phyloP scores from a whole-genome alignment of 2,113 vertebrate genomes.

The Scalopus aquaticus region DNA sequence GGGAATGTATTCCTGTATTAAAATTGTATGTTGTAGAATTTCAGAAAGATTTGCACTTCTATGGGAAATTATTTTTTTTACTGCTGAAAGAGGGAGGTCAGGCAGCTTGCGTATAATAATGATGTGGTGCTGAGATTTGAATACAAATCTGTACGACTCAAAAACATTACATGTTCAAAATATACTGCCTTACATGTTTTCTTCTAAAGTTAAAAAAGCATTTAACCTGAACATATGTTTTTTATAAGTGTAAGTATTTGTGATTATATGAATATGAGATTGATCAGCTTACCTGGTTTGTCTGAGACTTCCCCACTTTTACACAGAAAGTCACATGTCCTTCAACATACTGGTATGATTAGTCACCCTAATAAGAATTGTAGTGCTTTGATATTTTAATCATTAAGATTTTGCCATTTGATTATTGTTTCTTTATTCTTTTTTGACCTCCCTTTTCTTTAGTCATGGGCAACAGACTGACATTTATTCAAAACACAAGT shows the following conservation, averaged over 20 bases:
- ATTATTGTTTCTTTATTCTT: neutral
- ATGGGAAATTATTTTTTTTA: neutral
- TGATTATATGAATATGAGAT: neutral
- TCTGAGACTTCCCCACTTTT: neutral
- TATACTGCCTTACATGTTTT: neutral
- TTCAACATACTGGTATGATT: slow-evolving; percentile 9
- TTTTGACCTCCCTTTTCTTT: neutral
- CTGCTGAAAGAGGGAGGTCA: neutral
- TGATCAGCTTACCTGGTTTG: neutral
- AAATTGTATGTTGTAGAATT: neutral
- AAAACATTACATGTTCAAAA: neutral
- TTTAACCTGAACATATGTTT: neutral
- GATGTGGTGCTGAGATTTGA: neutral
- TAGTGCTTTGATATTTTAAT: slow-evolving; percentile 13
- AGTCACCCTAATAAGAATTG: slow-evolving; percentile 13
- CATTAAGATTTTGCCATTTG: neutral
- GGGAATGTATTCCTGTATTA: neutral
- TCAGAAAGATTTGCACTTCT: neutral
- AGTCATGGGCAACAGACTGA: neutral
- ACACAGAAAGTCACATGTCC: neutral
- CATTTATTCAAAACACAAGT: slow-evolving; percentile 2
- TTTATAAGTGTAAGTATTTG: neutral
- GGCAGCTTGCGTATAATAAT: slow-evolving; percentile 25
- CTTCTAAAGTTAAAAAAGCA: neutral
- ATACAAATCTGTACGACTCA: neutral